Base-by-base conservation (phyloP, 1,140 invertebrate species). In the Andricus grossulariae region DNA sequence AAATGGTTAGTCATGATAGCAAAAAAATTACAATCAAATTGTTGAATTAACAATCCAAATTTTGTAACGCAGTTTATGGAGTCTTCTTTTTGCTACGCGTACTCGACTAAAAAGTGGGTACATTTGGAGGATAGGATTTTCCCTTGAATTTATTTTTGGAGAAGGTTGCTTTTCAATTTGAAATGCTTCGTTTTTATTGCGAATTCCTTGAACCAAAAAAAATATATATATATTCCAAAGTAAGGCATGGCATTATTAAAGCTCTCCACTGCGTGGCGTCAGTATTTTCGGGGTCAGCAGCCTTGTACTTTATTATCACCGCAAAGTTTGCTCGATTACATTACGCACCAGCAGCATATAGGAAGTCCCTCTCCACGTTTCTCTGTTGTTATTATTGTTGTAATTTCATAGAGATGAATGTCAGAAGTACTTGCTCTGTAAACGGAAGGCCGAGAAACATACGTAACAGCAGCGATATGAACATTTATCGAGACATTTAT, bases 291-390 rank as follows among this genome's bases (percentile, higher is more conserved):
- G 80, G 80, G 80, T 82, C 80, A 77, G 78, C 55, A 79, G 78
- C 80, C 80, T 82, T 82, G 80, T 77, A 77, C 78, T 82, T 79
- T 82, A 77, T 79, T 80, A 82, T 82, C 80, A 54, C 15, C 55
- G 32, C 18, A 50, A 39, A 15, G 19, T 76, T 55, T n/a, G 21
- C 39, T 71, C 11, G 57, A 70, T 52, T 57, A 32, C 4, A 25
- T 12, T 16, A 39, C 75, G 45, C 54, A 13, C 21, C 39, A 15
- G 10, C 49, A 12, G 16, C 51, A 18, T 39, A 76, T 39, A 76
- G 75, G 57, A 77, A 77, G 52, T 77, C 0, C 16, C 49, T 25
- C n/a, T 25, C 15, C 8, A 60, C 13, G 6, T 12, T 71, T 52
- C 25, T 73, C 60, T 71, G n/a, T 70, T 51, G 25, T 74, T 54